Percentiles rank a stretch among this genome's conserved stretches.
Conservation (phyloP, 2,888 invertebrate species). For the Penaeus monodon region DNA sequence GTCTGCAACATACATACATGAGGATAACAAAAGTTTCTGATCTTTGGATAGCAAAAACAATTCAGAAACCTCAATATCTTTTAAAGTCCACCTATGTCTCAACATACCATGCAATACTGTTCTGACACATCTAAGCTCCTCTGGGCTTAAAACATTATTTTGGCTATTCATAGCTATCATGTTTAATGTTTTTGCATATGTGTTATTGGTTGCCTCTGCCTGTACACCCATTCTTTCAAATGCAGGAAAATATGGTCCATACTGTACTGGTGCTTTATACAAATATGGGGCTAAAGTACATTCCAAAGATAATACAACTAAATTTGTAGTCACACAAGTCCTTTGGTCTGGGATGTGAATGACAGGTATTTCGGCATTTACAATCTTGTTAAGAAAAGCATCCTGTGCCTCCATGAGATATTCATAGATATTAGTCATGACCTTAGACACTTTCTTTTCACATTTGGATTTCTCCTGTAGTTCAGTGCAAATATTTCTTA, state of each 20-base stretch:
- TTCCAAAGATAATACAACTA: slow-evolving; percentile 22
- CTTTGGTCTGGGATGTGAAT: slow-evolving; percentile 24
- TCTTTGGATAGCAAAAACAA: slow-evolving; percentile 23
- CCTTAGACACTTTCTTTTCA: background rate
- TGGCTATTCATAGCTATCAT: background rate
- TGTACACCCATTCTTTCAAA: slow-evolving; percentile 24
- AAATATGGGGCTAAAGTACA: slow-evolving; percentile 28
- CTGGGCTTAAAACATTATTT: slow-evolving; percentile 2
- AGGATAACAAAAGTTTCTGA: slow-evolving; percentile 1
- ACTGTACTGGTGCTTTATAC: slow-evolving; percentile 27
- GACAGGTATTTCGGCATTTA: background rate
- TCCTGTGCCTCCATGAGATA: slow-evolving; percentile 5
- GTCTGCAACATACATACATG: slow-evolving; percentile 42
- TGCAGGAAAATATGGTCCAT: slow-evolving; percentile 21
- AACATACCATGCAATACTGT: slow-evolving; percentile 11
- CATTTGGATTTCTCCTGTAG: background rate
- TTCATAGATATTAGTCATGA: slow-evolving; percentile 3
- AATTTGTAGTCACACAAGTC: slow-evolving; percentile 11
- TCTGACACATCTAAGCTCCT: background rate
- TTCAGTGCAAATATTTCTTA: slow-evolving; percentile 7
- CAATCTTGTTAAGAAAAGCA: background rate
- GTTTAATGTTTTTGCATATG: slow-evolving; percentile 26
- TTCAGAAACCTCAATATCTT: slow-evolving; percentile 9
- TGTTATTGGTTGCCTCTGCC: background rate
- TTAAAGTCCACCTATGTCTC: background rate